These are phyloP conservation scores for Nyctalus aviator DNA, from an alignment of 2,797 vertebrate genomes.

Conservation along the genomic window DNA sequence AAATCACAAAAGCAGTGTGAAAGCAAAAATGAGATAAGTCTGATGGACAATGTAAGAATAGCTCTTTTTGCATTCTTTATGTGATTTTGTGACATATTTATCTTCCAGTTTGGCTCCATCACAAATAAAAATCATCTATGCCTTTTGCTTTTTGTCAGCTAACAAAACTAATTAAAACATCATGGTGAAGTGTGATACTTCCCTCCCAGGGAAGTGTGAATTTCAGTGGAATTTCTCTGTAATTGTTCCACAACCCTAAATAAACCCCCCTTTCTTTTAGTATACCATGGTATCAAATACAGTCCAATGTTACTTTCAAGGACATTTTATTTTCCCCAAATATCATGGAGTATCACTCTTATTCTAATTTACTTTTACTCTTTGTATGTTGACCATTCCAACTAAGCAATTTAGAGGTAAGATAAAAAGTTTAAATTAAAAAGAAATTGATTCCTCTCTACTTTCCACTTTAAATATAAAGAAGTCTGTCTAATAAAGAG, in stretches of 20 bases:
- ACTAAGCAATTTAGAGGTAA: not conserved
- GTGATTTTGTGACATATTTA: not conserved
- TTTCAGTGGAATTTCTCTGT: not conserved
- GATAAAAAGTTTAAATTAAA: not conserved
- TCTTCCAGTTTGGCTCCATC: not conserved
- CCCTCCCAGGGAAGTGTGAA: not conserved
- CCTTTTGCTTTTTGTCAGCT: not conserved
- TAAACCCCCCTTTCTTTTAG: not conserved
- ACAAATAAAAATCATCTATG: slow-evolving; percentile 4
- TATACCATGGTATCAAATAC: not conserved
- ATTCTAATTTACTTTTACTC: not conserved
- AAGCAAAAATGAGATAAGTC: not conserved
- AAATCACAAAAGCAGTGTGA: not conserved
- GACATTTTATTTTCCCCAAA: not conserved
- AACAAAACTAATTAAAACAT: slow-evolving; percentile 25
- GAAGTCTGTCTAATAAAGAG: not conserved
- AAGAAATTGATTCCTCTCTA: not conserved
- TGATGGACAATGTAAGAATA: not conserved
- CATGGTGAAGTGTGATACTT: not conserved
- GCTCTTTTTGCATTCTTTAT: not conserved
- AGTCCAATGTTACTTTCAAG: not conserved
- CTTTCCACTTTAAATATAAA: not conserved
- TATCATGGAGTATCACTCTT: not conserved
- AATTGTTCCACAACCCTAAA: not conserved
- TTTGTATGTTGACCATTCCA: not conserved